These are phyloP conservation scores for Chymomyza fuscimana DNA, from an alignment of 2,888 invertebrate genomes.

Conservation along the genomic window DNA sequence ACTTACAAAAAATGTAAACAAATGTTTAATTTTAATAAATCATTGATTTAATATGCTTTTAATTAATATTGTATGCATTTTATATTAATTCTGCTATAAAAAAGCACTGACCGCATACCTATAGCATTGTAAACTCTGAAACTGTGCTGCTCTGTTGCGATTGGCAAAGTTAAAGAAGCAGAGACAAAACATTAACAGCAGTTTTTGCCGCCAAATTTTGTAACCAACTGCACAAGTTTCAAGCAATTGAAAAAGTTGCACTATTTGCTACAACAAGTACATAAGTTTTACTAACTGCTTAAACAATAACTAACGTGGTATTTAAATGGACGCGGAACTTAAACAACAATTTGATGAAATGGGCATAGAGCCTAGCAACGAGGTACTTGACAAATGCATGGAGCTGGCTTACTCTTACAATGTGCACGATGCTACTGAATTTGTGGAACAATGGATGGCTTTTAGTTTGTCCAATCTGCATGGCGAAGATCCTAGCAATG, in stretches of 20 bases:
- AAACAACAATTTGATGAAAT: conserved; percentile 84
- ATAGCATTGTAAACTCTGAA: not conserved
- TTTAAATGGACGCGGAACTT: conserved; percentile 72
- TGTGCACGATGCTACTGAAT: conserved; percentile 84
- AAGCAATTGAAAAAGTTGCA: not conserved
- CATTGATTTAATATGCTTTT: too few species aligned
- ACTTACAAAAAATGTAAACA: not conserved
- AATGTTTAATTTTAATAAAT: not conserved
- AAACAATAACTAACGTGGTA: not conserved
- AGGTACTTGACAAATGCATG: conserved; percentile 83
- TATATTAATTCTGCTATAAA: too few species aligned
- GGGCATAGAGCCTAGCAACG: conserved; percentile 82
- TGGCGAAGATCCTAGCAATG: conserved; percentile 83
- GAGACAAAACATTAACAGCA: not conserved
- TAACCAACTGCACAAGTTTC: not conserved
- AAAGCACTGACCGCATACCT: not conserved
- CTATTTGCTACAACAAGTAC: not conserved
- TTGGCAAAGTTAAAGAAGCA: not conserved
- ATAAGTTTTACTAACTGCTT: not conserved
- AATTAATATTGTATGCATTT: too few species aligned
- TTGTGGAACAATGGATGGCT: conserved; percentile 90
- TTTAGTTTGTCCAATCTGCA: conserved; percentile 85
- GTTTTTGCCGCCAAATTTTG: conserved; percentile 8
- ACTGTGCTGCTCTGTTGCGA: not conserved
- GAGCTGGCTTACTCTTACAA: conserved; percentile 84